Evolutionary conservation across 2,888 invertebrate genomes (phyloP), one percentile per base, ranked within the genome.

Genomic region (Drosophila subsilvestris): DNA sequence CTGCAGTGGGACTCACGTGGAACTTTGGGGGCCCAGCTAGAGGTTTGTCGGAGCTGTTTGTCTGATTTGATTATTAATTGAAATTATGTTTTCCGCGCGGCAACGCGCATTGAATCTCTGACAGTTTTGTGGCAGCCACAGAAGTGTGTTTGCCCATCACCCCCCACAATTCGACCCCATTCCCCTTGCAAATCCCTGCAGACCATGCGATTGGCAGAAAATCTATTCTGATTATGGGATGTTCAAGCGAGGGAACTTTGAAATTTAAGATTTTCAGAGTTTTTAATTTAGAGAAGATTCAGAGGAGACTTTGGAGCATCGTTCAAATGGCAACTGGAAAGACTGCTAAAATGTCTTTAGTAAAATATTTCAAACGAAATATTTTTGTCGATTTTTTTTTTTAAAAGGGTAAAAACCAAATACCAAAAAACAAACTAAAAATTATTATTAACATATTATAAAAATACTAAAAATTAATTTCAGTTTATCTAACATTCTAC

Each of bases 41-140:
- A 50, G 43, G 14, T 53, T 54, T 45, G 51, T 68, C 70, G 82
- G 45, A 72, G 59, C 75, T 68, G 72, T 67, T 76, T 76, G 74
- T 66, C 72, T 74, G 86, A 79, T 81, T 81, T 77, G 78, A 86
- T 85, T 86, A 85, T 85, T 85, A 84, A 86, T 85, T 85, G 80
- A 86, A 86, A 81, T 86, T 78, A 80, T 82, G 80, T 80, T 74
- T 59, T 68, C 74, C 37, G 37, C 62, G 75, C 44, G 54, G 71
- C 69, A 68, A 82, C 86, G 83, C 80, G 78, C 72, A 76, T 74
- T 74, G 80, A 86, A 86, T 83, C 69, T 80, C 80, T 78, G 83
- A 78, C 86, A 82, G 78, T 76, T 85, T 82, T 85, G 57, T 71
- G 85, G 77, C 79, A 84, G 74, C 50, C 63, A 17, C 60, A 27